Evolutionary conservation across 2,797 vertebrate genomes (phyloP), one percentile per base, ranked within the genome.

Genomic region (Limosa lapponica): DNA sequence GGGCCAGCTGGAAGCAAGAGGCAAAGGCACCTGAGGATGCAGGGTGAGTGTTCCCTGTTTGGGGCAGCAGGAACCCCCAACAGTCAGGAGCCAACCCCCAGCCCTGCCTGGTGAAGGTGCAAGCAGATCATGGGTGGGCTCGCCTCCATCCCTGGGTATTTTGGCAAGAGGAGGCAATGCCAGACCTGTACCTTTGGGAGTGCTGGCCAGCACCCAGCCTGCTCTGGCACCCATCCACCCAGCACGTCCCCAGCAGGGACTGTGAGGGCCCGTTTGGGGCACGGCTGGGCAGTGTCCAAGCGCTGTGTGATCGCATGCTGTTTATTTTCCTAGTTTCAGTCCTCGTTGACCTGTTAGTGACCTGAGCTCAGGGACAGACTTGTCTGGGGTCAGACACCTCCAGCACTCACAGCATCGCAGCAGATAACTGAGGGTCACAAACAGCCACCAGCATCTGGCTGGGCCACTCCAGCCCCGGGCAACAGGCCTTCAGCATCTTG

Each of bases 241-340:
- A 22, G 11, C 0, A 7, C 24, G 28, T 44, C 28, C 64, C 37
- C 62, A 62, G 28, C 48, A 55, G 44, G 51, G 25, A 54, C 48
- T 8, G 2, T 1, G 3, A 51, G 49, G 32, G 41, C 30, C 55
- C 0, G 0, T 36, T 17, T 2, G 2, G 48, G 57, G 20, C 80
- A 62, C 0, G 0, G 28, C 44, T 87, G 67, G 69, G 37, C 49
- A 44, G 17, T 44, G 66, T 23, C 74, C 57, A 34, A 52, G n/a
- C 52, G 36, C 44, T 58, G 2, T 49, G 51, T 37, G 71, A 75
- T 30, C 30, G 2, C 72, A 62, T 8, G 15, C 19, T 69, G 23
- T 9, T 2, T 61, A 4, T 92, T 88, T 83, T 32, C 71, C 44
- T 22, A 5, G 8, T 81, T 83, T 86, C 61, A 62, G 65, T 62